Evolutionary conservation across 2,888 invertebrate species (phyloP), one percentile per base, ranked within the genome.

Genomic region (Orchesella flavescens): DNA sequence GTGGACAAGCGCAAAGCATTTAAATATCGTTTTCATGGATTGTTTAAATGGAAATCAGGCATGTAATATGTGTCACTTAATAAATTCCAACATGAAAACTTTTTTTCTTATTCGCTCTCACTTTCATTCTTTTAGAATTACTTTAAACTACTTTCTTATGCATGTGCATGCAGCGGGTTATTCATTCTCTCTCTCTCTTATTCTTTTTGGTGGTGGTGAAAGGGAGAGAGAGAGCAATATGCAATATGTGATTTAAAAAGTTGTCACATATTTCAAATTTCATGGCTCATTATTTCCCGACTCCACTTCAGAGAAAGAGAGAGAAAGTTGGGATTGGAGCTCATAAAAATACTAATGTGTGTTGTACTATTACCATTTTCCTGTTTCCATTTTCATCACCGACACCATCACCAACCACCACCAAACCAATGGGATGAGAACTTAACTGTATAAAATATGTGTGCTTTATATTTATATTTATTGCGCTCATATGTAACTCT

Each of bases 261-360:
- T 78, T 78, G 74, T 79, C 84, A 79, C 74, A 84, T 84, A 79
- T 79, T 84, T 78, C 78, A 84, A 73, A 79, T 84, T 84, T 84
- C 78, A 79, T 84, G 74, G 78, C 74, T 84, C 79, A 84, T 78
- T 84, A 79, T 84, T 84, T 79, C 61, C 21, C 68, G 63, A 69
- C 75, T 69, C 74, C 61, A 44, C n/a, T n/a, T n/a, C n/a, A n/a
- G n/a, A n/a, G n/a, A n/a, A n/a, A n/a, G n/a, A n/a, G n/a, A n/a
- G n/a, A n/a, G n/a, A n/a, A 53, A 59, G 73, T 69, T 79, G 34
- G 34, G 71, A 78, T 78, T 71, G 78, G 63, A 63, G 63, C 63
- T 72, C 78, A 78, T 78, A 78, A 78, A 78, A 78, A 77, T 77
- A 77, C 69, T 69, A 77, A 77, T 77, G 77, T 34, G 34, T 59